Conservation (phyloP, 2,113 vertebrate genomes). For the Mormyrus lacerda region DNA sequence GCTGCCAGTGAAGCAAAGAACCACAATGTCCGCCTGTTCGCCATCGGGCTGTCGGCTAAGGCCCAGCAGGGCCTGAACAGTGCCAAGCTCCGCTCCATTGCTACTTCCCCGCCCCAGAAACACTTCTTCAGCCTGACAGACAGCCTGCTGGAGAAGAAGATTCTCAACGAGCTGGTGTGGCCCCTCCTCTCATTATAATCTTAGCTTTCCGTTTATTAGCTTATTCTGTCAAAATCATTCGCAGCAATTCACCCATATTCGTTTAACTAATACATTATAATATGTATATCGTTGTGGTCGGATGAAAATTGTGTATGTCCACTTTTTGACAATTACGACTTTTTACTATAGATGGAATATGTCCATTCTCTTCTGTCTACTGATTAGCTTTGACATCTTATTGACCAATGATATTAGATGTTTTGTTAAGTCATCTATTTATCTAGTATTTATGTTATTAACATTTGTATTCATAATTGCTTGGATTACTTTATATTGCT, state of each 20-base stretch:
- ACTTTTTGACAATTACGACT: neutral
- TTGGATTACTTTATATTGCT: too few relatives aligned
- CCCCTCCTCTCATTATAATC: neutral
- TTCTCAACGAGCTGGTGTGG: constrained; percentile 58
- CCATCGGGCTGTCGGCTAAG: constrained; percentile 58
- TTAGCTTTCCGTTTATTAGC: neutral
- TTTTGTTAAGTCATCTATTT: neutral
- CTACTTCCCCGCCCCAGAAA: constrained; percentile 61
- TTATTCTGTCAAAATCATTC: neutral
- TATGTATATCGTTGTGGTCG: neutral
- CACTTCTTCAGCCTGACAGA: constrained; percentile 67
- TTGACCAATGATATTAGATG: neutral
- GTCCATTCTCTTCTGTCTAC: neutral
- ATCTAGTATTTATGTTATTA: neutral
- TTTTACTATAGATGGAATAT: neutral
- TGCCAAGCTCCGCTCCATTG: constrained; percentile 61
- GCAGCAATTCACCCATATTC: neutral
- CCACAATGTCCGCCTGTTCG: constrained; percentile 68
- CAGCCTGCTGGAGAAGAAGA: constrained; percentile 52
- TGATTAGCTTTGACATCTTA: neutral
- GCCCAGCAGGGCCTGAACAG: constrained; percentile 43
- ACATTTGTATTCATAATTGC: neutral
- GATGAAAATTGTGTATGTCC: neutral
- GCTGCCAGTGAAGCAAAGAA: constrained; percentile 65
- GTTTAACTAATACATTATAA: neutral